These are phyloP conservation scores for Melieria crassipennis DNA, from an alignment of 2,888 invertebrate species.

Conservation along the genomic window DNA sequence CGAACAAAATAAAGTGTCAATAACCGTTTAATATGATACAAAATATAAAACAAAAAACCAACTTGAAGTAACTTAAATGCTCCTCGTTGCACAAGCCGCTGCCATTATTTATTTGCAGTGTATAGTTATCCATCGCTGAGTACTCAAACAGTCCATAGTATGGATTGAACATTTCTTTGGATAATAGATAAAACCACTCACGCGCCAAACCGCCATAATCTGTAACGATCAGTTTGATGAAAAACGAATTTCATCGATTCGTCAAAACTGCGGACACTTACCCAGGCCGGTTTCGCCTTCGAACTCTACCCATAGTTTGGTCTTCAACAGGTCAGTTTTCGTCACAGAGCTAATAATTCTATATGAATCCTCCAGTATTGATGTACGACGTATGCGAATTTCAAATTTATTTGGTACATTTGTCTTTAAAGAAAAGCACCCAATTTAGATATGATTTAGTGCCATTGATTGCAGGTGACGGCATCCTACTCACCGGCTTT, in stretches of 20 bases:
- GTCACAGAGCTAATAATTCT: slow-evolving; percentile 92
- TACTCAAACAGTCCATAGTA: slow-evolving; percentile 99
- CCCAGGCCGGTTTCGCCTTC: slow-evolving; percentile 92
- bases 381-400: slow-evolving; percentile 89
- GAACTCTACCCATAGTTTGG: slow-evolving; percentile 99
- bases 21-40: not conserved
- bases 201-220: slow-evolving; percentile 97
- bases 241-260: not conserved
- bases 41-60: slow-evolving; percentile 35
- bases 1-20: slow-evolving; percentile 1
- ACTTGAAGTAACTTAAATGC: slow-evolving; percentile 95
- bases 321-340: slow-evolving; percentile 91
- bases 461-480: not conserved
- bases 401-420: slow-evolving; percentile 98
- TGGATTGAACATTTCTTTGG: slow-evolving; percentile 99
- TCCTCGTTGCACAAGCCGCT: slow-evolving; percentile 98
- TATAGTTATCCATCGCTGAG: slow-evolving; percentile 99
- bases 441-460: not conserved
- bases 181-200: slow-evolving; percentile 98
- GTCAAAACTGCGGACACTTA: slow-evolving; percentile 55
- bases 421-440: slow-evolving; percentile 70
- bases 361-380: slow-evolving; percentile 97
- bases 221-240: slow-evolving; percentile 54
- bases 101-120: slow-evolving; percentile 97
- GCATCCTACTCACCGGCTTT: slow-evolving; percentile 79